Percentiles rank a stretch among this genome's conserved stretches.
phyloP scores from a whole-genome alignment of 2,113 vertebrate genomes.

The Ameiurus melas region DNA sequence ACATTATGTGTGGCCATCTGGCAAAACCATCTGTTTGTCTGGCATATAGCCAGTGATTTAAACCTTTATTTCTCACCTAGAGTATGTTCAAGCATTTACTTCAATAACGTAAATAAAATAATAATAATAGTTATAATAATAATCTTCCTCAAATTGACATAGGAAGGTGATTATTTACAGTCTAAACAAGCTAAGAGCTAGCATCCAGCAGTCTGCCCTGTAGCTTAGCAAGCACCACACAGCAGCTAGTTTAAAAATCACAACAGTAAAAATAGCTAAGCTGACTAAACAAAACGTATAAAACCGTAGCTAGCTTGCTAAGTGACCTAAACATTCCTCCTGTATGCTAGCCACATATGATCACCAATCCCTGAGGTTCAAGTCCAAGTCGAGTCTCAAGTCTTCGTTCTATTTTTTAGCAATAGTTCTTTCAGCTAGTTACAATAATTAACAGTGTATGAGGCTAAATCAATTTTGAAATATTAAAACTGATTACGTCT shows the following conservation, averaged over 20 bases:
- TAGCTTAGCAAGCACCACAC: not conserved
- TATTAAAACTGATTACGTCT: too few relatives aligned
- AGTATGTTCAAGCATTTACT: not conserved
- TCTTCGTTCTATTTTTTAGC: too few relatives aligned
- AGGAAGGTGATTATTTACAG: not conserved
- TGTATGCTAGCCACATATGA: not conserved
- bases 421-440: too few relatives aligned
- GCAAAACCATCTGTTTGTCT: not conserved
- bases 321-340: not conserved
- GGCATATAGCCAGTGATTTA: not conserved
- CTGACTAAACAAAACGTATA: not conserved
- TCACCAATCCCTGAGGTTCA: too few relatives aligned
- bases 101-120: too few relatives aligned
- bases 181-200: not conserved
- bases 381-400: too few relatives aligned
- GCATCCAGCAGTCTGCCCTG: not conserved
- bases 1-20: not conserved
- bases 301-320: not conserved
- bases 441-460: too few relatives aligned
- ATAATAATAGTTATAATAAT: too few relatives aligned
- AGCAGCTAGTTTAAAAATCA: not conserved
- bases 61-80: not conserved
- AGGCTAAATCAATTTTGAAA: too few relatives aligned
- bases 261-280: not conserved
- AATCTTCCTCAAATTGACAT: not conserved